Percentiles rank a stretch among this genome's conserved stretches.
Evolutionary conservation across 2,888 invertebrate species (phyloP).

Genomic region (Ypsolopha sequella): DNA sequence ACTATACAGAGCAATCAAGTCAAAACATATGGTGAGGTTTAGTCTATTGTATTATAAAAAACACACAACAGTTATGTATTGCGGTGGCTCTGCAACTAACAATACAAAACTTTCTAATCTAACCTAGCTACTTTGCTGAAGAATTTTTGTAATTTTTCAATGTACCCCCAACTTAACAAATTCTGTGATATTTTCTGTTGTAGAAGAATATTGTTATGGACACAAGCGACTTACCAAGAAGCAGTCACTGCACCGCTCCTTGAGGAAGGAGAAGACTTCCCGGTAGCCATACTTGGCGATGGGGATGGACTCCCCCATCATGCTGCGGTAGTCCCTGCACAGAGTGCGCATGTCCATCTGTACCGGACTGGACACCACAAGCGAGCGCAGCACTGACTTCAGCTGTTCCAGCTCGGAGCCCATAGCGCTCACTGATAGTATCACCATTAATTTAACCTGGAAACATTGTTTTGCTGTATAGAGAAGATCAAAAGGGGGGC

Average conservation of each 20-base stretch:
- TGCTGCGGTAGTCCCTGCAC: conserved; percentile 39
- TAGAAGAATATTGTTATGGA: background rate
- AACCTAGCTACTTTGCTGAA: no score
- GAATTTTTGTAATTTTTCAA: no score
- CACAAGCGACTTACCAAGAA: conserved; percentile 36
- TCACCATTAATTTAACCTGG: background rate
- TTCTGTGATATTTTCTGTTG: no score
- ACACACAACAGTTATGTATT: no score
- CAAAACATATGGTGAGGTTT: no score
- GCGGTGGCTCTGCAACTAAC: no score
- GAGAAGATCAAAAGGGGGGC: no score
- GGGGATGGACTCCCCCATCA: conserved; percentile 40
- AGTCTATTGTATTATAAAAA: no score
- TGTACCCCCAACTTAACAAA: no score
- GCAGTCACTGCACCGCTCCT: conserved; percentile 40
- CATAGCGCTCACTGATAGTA: conserved; percentile 19
- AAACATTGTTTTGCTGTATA: background rate
- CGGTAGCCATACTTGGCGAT: conserved; percentile 34
- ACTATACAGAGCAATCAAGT: no score
- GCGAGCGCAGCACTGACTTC: conserved; percentile 39
- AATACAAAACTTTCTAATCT: no score
- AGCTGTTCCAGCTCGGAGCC: conserved; percentile 35
- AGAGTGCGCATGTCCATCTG: conserved; percentile 39
- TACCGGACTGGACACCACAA: conserved; percentile 52
- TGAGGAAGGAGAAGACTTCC: conserved; percentile 37